phyloP scores from a whole-genome alignment of 2,888 invertebrate genomes.

The Leptopterna dolabrata region DNA sequence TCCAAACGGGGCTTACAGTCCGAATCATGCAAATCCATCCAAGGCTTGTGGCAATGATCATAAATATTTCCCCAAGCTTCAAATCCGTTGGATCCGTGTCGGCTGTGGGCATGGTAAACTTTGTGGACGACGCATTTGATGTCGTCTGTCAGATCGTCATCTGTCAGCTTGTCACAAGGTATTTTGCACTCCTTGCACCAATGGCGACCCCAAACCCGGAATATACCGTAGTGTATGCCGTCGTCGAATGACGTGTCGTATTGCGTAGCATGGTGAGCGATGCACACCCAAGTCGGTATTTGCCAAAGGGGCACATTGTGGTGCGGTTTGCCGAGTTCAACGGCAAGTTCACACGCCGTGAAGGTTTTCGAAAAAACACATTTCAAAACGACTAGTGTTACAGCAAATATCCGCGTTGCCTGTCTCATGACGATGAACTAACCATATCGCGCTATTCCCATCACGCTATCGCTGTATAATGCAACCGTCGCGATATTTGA shows the following conservation, averaged over 20 bases:
- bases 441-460: not conserved
- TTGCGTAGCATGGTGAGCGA: not conserved
- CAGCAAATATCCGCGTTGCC: not conserved
- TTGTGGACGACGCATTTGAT: slow-evolving; percentile 12
- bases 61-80: slow-evolving; percentile 21
- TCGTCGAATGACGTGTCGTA: not conserved
- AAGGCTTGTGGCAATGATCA: not conserved
- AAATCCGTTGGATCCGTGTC: not conserved
- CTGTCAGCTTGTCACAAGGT: not conserved
- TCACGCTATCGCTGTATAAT: not conserved
- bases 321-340: slow-evolving; percentile 17
- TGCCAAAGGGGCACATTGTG: slow-evolving; percentile 18
- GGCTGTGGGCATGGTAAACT: not conserved
- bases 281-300: slow-evolving; percentile 36
- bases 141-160: slow-evolving; percentile 10
- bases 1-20: not conserved
- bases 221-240: not conserved
- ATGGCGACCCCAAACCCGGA: not conserved
- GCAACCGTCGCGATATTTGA: not conserved
- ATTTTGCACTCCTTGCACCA: slow-evolving; percentile 23
- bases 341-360: slow-evolving; percentile 15
- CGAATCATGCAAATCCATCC: not conserved
- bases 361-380: not conserved
- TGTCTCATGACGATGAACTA: not conserved
- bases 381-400: not conserved